phyloP scores from a whole-genome alignment of 2,888 invertebrate genomes.

The Sepioteuthis lessoniana region DNA sequence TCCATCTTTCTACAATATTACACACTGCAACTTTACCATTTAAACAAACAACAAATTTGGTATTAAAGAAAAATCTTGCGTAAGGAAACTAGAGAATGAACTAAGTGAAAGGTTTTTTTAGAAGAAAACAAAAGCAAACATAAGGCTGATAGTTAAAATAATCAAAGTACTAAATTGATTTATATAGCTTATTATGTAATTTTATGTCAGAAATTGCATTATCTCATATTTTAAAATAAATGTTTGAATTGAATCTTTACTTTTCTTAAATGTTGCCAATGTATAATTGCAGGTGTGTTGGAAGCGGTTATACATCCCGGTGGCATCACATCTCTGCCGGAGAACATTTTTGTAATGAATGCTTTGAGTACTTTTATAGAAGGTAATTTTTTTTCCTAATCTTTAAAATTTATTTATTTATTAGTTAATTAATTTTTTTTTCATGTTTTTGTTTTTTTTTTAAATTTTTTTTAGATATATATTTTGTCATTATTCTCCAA shows the following conservation, averaged over 20 bases:
- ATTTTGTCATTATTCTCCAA: not conserved
- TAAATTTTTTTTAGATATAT: no score
- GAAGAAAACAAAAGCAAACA: not conserved
- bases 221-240: not conserved
- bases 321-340: constrained; percentile 76
- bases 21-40: not conserved
- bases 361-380: constrained; percentile 75
- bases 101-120: not conserved
- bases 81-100: not conserved
- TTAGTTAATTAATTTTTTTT: not conserved
- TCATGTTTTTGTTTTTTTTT: no score
- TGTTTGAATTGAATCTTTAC: not conserved
- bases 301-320: constrained; percentile 72
- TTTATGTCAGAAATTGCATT: not conserved
- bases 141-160: not conserved
- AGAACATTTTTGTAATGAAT: constrained; percentile 76
- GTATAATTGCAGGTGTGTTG: constrained; percentile 64
- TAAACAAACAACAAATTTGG: not conserved
- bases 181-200: no score
- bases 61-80: not conserved
- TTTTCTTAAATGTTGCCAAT: not conserved
- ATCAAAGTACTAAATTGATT: no score
- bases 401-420: not conserved
- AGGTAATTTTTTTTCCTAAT: constrained; percentile 58
- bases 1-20: no score